phyloP scores from a whole-genome alignment of 2,113 vertebrate genomes.

The Anolis sagrei region DNA sequence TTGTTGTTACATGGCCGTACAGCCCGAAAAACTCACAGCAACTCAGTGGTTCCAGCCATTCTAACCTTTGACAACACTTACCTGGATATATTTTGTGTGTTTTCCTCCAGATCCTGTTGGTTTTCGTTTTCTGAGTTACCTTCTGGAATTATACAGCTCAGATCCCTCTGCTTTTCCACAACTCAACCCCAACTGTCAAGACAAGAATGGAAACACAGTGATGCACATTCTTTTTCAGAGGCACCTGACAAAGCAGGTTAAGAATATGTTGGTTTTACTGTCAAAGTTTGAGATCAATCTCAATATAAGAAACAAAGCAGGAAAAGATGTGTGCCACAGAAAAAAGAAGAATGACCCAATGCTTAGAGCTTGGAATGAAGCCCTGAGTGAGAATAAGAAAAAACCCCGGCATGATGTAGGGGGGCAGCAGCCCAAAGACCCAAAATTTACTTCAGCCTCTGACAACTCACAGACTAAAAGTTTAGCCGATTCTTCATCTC shows the following conservation, averaged over 20 bases:
- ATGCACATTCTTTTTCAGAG: slow-evolving; percentile 82
- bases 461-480: slow-evolving; percentile 59
- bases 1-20: no score
- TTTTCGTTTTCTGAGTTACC: slow-evolving; percentile 74
- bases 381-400: slow-evolving; percentile 55
- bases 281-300: slow-evolving; percentile 79
- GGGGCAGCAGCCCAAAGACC: slow-evolving; percentile 38
- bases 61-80: no score
- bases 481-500: slow-evolving; percentile 30
- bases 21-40: no score
- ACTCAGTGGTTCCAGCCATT: no score
- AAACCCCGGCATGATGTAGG: slow-evolving; percentile 61
- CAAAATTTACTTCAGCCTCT: slow-evolving; percentile 1
- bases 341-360: slow-evolving; percentile 77
- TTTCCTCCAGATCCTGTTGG: slow-evolving; percentile 72
- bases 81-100: background rate
- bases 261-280: slow-evolving; percentile 70
- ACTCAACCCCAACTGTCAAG: slow-evolving; percentile 79
- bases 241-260: slow-evolving; percentile 67
- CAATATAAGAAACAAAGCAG: slow-evolving; percentile 78
- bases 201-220: slow-evolving; percentile 77
- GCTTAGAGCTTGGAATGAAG: slow-evolving; percentile 76
- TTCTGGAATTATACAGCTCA: slow-evolving; percentile 76
- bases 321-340: slow-evolving; percentile 74
- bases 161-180: slow-evolving; percentile 68